phyloP scores from a whole-genome alignment of 2,113 vertebrate genomes.

The Microcebus murinus region DNA sequence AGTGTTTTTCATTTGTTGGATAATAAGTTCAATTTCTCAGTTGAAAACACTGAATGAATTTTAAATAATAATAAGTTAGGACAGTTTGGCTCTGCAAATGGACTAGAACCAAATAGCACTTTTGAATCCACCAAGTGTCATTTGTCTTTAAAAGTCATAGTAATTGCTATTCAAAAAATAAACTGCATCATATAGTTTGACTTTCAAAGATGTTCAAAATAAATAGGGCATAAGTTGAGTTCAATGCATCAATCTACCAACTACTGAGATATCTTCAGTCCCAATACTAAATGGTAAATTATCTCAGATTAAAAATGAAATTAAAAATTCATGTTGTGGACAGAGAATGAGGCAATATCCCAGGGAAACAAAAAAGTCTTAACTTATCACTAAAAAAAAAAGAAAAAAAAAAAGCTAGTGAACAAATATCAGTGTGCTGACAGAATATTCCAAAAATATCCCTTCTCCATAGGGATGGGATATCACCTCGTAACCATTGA shows the following conservation, averaged over 20 bases:
- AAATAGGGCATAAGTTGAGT: background rate
- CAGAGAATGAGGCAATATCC: background rate
- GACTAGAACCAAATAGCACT: slow-evolving; percentile 10
- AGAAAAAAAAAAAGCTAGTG: background rate
- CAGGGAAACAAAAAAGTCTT: background rate
- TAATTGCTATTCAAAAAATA: slow-evolving; percentile 25
- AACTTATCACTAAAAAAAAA: slow-evolving; percentile 8
- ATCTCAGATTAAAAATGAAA: background rate
- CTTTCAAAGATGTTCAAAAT: background rate
- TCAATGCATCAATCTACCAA: background rate
- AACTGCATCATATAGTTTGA: background rate
- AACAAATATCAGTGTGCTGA: background rate
- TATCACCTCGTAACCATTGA: background rate
- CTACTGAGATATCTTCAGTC: background rate
- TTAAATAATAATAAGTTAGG: slow-evolving; percentile 15
- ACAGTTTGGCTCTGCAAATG: background rate
- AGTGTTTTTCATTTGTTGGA: background rate
- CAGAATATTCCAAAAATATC: background rate
- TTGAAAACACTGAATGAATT: slow-evolving; percentile 19
- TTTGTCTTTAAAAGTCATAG: slow-evolving; percentile 28
- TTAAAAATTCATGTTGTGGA: background rate
- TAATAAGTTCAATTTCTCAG: background rate
- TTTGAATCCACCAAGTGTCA: background rate
- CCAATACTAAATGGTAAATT: background rate
- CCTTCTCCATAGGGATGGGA: background rate